Evolutionary conservation across 2,888 invertebrate genomes (phyloP), one percentile per base, ranked within the genome.

Genomic region (Eledona agricola): DNA sequence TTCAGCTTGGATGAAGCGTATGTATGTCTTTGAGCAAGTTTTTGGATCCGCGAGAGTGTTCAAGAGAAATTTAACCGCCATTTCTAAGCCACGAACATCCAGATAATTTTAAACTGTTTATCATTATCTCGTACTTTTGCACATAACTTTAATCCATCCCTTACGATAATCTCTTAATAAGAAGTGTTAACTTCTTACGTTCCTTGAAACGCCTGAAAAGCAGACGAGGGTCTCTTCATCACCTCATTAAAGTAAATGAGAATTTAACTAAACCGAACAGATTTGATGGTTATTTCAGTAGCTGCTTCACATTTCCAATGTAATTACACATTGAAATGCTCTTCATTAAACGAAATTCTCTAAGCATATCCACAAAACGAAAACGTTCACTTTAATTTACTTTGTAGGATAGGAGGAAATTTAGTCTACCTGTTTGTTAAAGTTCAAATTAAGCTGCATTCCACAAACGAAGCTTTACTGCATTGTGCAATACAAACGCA

Each of bases 371-470:
- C 55, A 38, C 57, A 57, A 63, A 64, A 64, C 55, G 64, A 62
- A 63, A 64, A 64, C 64, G 60, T 57, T 61, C 62, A 58, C 62
- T 60, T 59, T 62, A 63, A 62, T 64, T 63, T 60, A 57, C 61
- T 62, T 60, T 62, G 58, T 58, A 59, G 58, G 23, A 56, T 53
- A 57, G 57, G 54, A 61, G 62, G 60, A 60, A 64, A 64, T 62
- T 55, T 58, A 57, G 60, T 57, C 60, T 59, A 62, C 59, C 58
- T 54, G 54, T 57, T 62, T 59, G 58, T 59, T 58, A 60, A 61
- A 59, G 34, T 46, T 46, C 34, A 17, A 26, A 35, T 46, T 46
- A 46, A 25, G 7, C 1, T 29, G 22, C 10, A 43, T 17, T 26
- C 11, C 26, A n/a, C 20, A 20, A 20, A n/a, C n/a, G n/a, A n/a